phyloP scores from a whole-genome alignment of 2,113 vertebrate genomes.

The Tyto alba region DNA sequence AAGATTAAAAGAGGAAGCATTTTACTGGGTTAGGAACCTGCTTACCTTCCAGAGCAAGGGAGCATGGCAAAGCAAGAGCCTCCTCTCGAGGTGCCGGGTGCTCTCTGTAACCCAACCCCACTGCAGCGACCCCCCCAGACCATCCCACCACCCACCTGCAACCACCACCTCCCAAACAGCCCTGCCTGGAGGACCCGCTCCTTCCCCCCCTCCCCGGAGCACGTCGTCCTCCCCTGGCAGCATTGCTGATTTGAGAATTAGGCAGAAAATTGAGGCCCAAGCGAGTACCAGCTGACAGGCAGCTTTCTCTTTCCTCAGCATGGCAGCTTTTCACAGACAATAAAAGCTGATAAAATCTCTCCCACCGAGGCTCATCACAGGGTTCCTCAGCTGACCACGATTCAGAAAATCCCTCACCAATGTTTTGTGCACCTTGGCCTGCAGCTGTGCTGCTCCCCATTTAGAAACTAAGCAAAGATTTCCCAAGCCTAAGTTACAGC shows the following conservation, averaged over 20 bases:
- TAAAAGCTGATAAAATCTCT: background rate
- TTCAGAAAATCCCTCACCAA: background rate
- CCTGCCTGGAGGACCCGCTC: background rate
- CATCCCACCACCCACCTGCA: background rate
- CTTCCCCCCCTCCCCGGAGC: background rate
- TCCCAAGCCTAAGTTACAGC: background rate
- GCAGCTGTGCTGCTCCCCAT: background rate
- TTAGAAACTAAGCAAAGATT: background rate
- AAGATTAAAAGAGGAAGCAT: background rate
- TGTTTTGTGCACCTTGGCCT: background rate
- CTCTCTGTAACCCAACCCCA: rapidly evolving
- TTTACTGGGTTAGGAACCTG: background rate
- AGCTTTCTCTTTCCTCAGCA: background rate
- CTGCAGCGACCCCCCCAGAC: rapidly evolving
- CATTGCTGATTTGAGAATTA: background rate
- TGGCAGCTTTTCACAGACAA: background rate
- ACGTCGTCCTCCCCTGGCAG: too few species aligned
- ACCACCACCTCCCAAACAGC: background rate
- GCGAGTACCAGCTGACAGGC: background rate
- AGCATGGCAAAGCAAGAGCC: rapidly evolving
- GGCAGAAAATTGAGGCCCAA: background rate
- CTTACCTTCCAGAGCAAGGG: background rate
- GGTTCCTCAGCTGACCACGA: background rate
- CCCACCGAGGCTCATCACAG: background rate
- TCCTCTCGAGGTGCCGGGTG: rapidly evolving